phyloP scores from a whole-genome alignment of 2,797 vertebrate species.

The Philypnodon macrostomus region DNA sequence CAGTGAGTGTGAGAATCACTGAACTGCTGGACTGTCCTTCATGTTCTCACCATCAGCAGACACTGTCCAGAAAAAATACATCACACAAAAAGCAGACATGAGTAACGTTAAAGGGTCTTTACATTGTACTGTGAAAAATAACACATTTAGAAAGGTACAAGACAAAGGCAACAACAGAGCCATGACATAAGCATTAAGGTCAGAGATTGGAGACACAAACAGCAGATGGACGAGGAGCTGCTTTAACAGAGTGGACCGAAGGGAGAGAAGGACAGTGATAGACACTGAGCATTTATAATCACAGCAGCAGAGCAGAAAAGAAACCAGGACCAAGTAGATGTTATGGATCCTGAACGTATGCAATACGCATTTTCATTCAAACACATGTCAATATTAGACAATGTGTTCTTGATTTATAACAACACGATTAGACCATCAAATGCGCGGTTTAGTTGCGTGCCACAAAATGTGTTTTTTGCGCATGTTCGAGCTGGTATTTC shows the following conservation, averaged over 20 bases:
- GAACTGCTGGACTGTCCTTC: slow-evolving; percentile 14
- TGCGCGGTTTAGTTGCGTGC: too few species aligned
- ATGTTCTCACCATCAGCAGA: slow-evolving; percentile 19
- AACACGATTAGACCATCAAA: too few species aligned
- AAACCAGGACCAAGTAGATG: slow-evolving; percentile 53
- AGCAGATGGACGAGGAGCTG: slow-evolving; percentile 32
- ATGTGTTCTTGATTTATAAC: slow-evolving; percentile 1
- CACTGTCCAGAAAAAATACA: slow-evolving; percentile 38
- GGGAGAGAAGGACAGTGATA: slow-evolving; percentile 21
- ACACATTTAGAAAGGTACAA: background rate
- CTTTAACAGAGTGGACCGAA: slow-evolving; percentile 25
- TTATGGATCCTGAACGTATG: too few species aligned
- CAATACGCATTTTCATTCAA: too few species aligned
- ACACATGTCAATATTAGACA: too few species aligned
- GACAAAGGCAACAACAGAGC: background rate
- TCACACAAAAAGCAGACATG: slow-evolving; percentile 1
- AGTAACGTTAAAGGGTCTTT: background rate
- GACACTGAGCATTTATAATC: slow-evolving; percentile 50
- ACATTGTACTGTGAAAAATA: slow-evolving; percentile 1
- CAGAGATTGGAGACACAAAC: slow-evolving; percentile 27
- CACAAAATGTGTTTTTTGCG: too few species aligned
- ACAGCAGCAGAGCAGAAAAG: slow-evolving; percentile 44
- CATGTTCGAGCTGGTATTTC: too few species aligned
- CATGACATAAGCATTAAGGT: slow-evolving; percentile 33
- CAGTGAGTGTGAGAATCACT: slow-evolving; percentile 35